A percentile compares a stretch with the other conserved stretches of the same genome.
Conservation (phyloP, 1,140 invertebrate genomes). For the Colletes gigas region DNA sequence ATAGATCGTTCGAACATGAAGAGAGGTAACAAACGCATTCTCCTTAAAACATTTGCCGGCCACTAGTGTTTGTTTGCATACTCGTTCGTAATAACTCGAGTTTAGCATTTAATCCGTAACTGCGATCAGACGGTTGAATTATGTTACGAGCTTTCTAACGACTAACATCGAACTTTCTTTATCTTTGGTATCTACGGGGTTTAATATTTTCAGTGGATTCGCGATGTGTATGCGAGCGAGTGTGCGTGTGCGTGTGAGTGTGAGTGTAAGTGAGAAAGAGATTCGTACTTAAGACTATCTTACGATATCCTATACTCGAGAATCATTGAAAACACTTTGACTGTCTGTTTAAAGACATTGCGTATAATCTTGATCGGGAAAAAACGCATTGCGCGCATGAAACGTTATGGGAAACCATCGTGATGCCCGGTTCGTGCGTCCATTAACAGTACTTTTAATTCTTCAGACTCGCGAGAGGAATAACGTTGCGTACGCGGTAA, state of each 20-base stretch:
- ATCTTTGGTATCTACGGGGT: constrained; percentile 72
- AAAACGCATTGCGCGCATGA: constrained; percentile 16
- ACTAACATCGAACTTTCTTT: constrained; percentile 68
- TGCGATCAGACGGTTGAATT: constrained; percentile 45
- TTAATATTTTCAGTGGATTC: constrained; percentile 52
- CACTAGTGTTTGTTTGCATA: constrained; percentile 1
- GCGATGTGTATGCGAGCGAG: not conserved
- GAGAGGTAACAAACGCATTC: not conserved
- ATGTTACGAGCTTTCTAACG: constrained; percentile 59
- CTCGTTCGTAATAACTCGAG: not conserved
- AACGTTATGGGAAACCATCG: not conserved
- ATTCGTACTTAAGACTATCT: constrained; percentile 35
- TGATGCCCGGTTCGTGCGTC: not conserved
- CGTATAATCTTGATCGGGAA: not conserved
- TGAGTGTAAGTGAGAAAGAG: constrained; percentile 8
- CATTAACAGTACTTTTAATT: no score
- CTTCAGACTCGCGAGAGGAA: no score
- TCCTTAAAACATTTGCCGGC: no score
- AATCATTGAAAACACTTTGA: constrained; percentile 40
- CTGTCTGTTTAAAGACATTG: constrained; percentile 14
- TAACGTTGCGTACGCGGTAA: no score
- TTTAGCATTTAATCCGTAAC: constrained; percentile 39
- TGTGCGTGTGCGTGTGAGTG: not conserved
- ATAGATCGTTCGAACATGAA: constrained; percentile 17
- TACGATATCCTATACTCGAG: constrained; percentile 29